Conservation (phyloP, 2,113 vertebrate genomes). For the Rhea americana region DNA sequence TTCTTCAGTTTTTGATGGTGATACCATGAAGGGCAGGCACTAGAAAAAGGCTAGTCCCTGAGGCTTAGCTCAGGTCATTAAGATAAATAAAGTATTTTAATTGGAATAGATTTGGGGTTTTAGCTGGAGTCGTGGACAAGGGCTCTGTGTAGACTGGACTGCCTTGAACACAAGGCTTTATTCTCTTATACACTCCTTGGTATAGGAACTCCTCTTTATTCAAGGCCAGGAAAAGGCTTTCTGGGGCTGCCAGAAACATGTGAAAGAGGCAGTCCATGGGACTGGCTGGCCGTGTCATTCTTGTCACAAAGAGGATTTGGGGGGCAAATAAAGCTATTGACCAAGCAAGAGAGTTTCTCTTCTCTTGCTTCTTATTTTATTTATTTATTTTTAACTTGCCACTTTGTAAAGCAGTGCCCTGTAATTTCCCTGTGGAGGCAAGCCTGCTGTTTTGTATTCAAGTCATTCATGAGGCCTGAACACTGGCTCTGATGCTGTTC, state of each 20-base stretch:
- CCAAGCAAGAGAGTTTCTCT: background rate
- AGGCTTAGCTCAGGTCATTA: background rate
- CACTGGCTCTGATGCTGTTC: constrained; percentile 45
- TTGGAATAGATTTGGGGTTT: background rate
- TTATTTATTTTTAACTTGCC: background rate
- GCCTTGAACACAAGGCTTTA: background rate
- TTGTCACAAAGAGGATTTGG: background rate
- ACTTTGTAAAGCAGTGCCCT: background rate
- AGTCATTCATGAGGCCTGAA: constrained; percentile 34
- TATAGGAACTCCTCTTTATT: background rate
- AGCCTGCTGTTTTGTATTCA: constrained; percentile 45
- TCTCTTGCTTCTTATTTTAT: too few species aligned
- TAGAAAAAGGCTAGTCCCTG: background rate
- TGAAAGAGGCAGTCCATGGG: background rate
- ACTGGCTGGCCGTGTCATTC: background rate
- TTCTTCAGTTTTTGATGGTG: background rate
- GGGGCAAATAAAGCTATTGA: background rate
- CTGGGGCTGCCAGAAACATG: background rate
- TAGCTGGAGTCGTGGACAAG: background rate
- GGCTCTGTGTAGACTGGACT: background rate
- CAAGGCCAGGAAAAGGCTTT: background rate
- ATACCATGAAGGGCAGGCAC: background rate
- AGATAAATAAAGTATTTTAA: background rate
- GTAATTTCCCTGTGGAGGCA: constrained; percentile 32
- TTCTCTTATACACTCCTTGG: background rate